Evolutionary conservation across 1,140 invertebrate species (phyloP).

Genomic region (Drosophila pruinosa): DNA sequence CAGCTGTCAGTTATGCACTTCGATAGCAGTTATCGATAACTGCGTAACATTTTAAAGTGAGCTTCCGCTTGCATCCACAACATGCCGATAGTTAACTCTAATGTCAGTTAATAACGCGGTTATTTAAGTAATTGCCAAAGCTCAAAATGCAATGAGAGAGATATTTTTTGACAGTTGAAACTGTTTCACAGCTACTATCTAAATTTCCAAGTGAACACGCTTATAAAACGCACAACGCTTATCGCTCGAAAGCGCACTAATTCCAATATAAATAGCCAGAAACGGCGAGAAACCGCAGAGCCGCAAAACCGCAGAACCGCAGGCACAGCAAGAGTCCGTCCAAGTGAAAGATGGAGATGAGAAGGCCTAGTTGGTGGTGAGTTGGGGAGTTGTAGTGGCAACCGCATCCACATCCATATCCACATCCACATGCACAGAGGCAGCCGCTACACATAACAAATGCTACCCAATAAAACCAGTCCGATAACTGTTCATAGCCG

Average conservation of each 20-base stretch:
- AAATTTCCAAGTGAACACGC: constrained; percentile 70
- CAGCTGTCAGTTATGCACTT: neutral
- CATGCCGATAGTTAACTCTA: neutral
- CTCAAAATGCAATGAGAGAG: constrained; percentile 5
- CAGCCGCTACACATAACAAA: constrained; percentile 62
- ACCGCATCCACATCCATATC: neutral
- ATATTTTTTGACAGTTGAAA: constrained; percentile 38
- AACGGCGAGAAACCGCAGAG: neutral
- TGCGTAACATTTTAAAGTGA: neutral
- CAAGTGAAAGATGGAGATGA: neutral
- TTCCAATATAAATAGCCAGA: constrained; percentile 68
- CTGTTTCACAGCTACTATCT: constrained; percentile 55
- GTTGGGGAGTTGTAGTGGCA: neutral
- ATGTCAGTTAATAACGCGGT: neutral
- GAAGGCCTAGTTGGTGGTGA: neutral
- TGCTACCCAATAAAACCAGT: constrained; percentile 71
- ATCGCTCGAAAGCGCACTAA: constrained; percentile 71
- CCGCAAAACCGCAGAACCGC: constrained; percentile 7
- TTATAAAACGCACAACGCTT: constrained; percentile 64
- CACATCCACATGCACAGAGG: neutral
- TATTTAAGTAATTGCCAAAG: constrained; percentile 16
- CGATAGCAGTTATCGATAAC: neutral
- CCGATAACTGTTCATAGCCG: constrained; percentile 78
- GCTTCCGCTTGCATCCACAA: neutral
- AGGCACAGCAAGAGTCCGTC: neutral